Percentiles rank a stretch among this genome's conserved stretches.
Evolutionary conservation across 2,113 vertebrate species (phyloP).

Genomic region (Sarotherodon lohbergeri): DNA sequence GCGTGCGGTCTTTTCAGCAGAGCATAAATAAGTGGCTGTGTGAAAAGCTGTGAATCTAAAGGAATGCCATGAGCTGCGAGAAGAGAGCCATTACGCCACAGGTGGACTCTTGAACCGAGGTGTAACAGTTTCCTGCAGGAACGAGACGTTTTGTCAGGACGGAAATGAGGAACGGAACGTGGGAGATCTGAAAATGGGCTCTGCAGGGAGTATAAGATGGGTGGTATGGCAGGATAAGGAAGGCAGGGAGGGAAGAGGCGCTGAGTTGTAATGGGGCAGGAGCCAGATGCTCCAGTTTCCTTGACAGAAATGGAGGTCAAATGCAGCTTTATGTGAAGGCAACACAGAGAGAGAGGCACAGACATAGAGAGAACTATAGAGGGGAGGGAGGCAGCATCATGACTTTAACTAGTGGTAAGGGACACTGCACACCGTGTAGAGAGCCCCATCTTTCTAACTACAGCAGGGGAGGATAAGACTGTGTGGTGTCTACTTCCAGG

Average conservation of each 20-base stretch:
- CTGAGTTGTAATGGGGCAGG: conserved; percentile 57
- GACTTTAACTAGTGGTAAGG: conserved; percentile 64
- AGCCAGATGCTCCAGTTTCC: conserved; percentile 74
- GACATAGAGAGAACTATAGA: conserved; percentile 40
- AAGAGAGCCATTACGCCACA: conserved; percentile 20
- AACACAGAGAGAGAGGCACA: conserved; percentile 38
- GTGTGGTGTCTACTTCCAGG: conserved; percentile 14
- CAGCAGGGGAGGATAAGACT: conserved; percentile 13
- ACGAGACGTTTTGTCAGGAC: conserved; percentile 29
- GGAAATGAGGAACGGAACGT: neutral
- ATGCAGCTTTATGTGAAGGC: conserved; percentile 66
- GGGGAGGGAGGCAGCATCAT: conserved; percentile 53
- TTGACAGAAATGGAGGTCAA: conserved; percentile 78
- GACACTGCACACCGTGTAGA: conserved; percentile 10
- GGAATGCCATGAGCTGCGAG: neutral
- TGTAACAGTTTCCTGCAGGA: conserved; percentile 9
- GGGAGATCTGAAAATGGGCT: conserved; percentile 32
- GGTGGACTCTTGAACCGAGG: conserved; percentile 31
- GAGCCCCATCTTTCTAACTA: conserved; percentile 1
- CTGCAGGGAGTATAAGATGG: conserved; percentile 40
- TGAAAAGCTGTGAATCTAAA: neutral
- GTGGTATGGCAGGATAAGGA: conserved; percentile 10
- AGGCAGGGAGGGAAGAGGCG: conserved; percentile 1
- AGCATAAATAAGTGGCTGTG: neutral
- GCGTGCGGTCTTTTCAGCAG: neutral